A percentile compares a stretch with the other conserved stretches of the same genome.
These are phyloP conservation scores for Galaxea fascicularis DNA, from an alignment of 92 coral and sea anemone genomes.

Conservation along the genomic window DNA sequence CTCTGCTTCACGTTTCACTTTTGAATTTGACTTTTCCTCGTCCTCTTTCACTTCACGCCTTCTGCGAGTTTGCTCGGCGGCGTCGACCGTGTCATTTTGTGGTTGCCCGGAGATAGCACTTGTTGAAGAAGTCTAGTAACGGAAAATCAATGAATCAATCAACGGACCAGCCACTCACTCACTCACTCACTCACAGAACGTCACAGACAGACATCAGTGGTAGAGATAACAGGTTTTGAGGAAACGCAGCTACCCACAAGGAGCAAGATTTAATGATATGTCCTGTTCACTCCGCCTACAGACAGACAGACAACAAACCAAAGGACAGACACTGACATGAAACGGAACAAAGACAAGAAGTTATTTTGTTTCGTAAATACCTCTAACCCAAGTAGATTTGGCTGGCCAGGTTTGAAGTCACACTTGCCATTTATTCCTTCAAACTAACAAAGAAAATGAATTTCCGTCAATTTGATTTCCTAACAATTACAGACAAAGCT, in stretches of 20 bases:
- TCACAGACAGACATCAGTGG: too few species aligned
- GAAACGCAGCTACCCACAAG: too few species aligned
- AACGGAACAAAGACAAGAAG: neutral
- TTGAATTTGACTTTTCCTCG: neutral
- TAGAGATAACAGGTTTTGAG: too few species aligned
- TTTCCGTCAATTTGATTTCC: too few species aligned
- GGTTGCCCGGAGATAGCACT: slow-evolving; percentile 14
- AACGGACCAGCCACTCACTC: too few species aligned
- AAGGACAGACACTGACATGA: neutral
- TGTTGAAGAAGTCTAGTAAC: slow-evolving; percentile 19
- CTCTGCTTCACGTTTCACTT: slow-evolving; percentile 53
- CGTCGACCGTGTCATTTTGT: slow-evolving; percentile 28
- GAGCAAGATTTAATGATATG: too few species aligned
- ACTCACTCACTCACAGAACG: too few species aligned
- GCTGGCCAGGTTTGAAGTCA: slow-evolving; percentile 65
- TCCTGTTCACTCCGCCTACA: too few species aligned
- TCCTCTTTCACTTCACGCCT: slow-evolving; percentile 42
- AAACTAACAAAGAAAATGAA: slow-evolving; percentile 28
- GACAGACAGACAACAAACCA: too few species aligned
- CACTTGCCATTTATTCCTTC: slow-evolving; percentile 55
- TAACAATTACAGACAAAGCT: too few species aligned
- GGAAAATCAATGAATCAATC: neutral
- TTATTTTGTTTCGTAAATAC: slow-evolving; percentile 36
- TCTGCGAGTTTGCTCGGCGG: slow-evolving; percentile 18
- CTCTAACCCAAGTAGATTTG: slow-evolving; percentile 67